Evolutionary conservation across 2,113 vertebrate species (phyloP).

Genomic region (human): DNA sequence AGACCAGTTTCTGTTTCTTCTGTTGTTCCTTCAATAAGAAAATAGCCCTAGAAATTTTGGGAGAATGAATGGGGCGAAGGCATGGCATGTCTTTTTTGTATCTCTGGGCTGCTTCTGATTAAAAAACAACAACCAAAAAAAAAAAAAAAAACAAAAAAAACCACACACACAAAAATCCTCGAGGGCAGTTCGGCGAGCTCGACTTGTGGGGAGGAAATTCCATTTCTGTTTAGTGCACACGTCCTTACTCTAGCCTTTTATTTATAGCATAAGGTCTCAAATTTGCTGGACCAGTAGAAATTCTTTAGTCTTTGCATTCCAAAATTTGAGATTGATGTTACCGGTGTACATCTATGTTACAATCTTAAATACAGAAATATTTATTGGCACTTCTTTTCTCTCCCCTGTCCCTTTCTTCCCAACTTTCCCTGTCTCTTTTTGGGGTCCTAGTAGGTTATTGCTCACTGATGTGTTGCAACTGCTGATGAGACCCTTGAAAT

Average conservation of each 20-base stretch:
- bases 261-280: neutral
- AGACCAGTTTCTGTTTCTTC: neutral
- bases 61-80: neutral
- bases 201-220: neutral
- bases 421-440: neutral
- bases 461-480: conserved; percentile 62
- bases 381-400: neutral
- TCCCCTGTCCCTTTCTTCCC: neutral
- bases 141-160: neutral
- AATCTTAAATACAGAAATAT: neutral
- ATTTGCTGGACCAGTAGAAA: neutral
- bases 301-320: neutral
- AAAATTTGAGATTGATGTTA: neutral
- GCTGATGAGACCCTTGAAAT: conserved; percentile 58
- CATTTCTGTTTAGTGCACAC: neutral
- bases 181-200: neutral
- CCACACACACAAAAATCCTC: neutral
- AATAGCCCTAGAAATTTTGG: neutral
- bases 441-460: conserved; percentile 60
- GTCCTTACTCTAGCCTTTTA: neutral
- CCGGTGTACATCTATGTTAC: neutral
- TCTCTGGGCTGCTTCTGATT: neutral
- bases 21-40: neutral
- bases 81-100: neutral
- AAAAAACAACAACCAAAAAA: neutral